Evolutionary conservation across 2,797 vertebrate species (phyloP).

Genomic region (Eulemur albifrons): DNA sequence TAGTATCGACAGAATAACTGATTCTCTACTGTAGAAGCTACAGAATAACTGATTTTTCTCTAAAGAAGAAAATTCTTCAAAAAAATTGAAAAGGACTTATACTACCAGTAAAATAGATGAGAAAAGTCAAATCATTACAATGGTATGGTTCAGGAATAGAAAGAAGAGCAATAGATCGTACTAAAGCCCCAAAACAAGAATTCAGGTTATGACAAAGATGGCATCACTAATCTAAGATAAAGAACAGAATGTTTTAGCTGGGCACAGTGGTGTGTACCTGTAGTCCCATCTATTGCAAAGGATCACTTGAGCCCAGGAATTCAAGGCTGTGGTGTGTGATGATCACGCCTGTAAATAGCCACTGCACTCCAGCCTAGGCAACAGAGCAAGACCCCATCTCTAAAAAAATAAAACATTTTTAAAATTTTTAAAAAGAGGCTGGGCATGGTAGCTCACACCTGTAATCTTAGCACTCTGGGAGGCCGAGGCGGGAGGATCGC

Average conservation of each 20-base stretch:
- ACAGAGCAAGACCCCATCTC: not conserved
- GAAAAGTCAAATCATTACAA: slow-evolving; percentile 29
- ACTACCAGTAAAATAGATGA: not conserved
- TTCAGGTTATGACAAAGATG: not conserved
- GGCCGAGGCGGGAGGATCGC: too few relatives aligned
- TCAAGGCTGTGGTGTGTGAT: not conserved
- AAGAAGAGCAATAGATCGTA: not conserved
- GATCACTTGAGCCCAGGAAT: not conserved
- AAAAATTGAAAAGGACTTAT: not conserved
- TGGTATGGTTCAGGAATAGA: not conserved
- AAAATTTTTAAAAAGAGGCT: not conserved
- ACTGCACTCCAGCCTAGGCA: not conserved
- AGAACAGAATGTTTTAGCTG: not conserved
- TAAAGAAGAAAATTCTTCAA: not conserved
- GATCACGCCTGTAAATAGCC: not conserved
- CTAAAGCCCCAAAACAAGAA: not conserved
- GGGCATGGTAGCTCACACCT: too few relatives aligned
- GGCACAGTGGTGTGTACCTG: not conserved
- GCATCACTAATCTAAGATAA: not conserved
- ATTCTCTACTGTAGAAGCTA: not conserved
- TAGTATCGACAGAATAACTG: not conserved
- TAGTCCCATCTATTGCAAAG: not conserved
- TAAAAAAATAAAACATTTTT: not conserved
- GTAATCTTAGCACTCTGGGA: too few relatives aligned
- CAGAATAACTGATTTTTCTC: not conserved